Evolutionary conservation across 2,113 vertebrate genomes (phyloP).

Genomic region (Pygoscelis antarcticus): DNA sequence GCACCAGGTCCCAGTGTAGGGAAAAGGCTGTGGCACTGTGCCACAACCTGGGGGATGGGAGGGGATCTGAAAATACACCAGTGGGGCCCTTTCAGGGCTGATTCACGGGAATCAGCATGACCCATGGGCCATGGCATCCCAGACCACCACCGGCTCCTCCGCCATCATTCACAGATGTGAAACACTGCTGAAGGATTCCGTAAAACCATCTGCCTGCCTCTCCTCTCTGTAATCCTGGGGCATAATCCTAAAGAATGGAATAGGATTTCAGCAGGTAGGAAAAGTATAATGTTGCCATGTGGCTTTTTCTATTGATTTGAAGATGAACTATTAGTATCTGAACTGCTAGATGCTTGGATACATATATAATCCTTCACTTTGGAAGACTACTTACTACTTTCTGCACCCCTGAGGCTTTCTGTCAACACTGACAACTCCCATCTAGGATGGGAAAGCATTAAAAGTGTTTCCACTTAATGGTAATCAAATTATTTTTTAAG

Average conservation of each 20-base stretch:
- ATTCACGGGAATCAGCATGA: background rate
- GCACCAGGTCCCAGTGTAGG: background rate
- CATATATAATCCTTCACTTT: background rate
- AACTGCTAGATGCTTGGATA: background rate
- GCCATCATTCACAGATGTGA: background rate
- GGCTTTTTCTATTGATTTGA: background rate
- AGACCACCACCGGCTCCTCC: background rate
- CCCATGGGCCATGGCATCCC: background rate
- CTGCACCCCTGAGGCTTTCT: background rate
- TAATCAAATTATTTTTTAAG: slow-evolving; percentile 8
- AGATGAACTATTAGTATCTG: background rate
- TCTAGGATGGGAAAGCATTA: background rate
- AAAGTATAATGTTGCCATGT: background rate
- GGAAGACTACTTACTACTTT: background rate
- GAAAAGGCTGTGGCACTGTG: background rate
- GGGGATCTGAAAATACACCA: background rate
- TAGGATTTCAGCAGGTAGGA: background rate
- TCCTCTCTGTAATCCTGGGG: background rate
- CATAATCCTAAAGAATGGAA: background rate
- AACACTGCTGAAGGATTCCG: background rate
- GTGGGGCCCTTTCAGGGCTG: background rate
- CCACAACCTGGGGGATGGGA: too few relatives aligned
- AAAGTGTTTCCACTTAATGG: background rate
- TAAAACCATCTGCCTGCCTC: background rate
- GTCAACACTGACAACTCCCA: background rate